These are phyloP conservation scores for Smittia sp. DNA, from an alignment of 2,888 invertebrate genomes.

Conservation along the genomic window DNA sequence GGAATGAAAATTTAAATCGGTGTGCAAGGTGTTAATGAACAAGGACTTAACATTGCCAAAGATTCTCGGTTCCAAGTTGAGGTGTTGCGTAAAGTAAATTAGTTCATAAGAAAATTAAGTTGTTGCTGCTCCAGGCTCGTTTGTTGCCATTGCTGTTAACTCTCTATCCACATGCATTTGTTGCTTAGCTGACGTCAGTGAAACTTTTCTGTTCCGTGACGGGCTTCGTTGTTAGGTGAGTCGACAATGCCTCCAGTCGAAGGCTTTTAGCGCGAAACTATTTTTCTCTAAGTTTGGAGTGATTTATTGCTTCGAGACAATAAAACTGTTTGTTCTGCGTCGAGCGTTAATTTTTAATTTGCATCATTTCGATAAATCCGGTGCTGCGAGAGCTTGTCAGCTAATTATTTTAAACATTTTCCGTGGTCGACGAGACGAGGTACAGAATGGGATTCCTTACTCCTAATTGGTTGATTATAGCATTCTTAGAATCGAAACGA, in stretches of 20 bases:
- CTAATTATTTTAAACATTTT: slow-evolving; percentile 20
- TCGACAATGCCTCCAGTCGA: too few relatives aligned
- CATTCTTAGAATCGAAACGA: slow-evolving; percentile 6
- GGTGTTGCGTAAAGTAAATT: not conserved
- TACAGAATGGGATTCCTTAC: not conserved
- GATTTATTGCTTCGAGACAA: slow-evolving; percentile 13
- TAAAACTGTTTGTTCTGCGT: slow-evolving; percentile 11
- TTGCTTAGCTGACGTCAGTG: too few relatives aligned
- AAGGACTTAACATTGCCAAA: slow-evolving; percentile 20
- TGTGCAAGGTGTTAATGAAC: slow-evolving; percentile 23
- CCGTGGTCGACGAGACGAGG: not conserved
- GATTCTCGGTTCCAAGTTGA: not conserved
- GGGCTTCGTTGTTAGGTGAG: too few relatives aligned
- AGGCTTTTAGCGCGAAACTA: too few relatives aligned
- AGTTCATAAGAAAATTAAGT: not conserved
- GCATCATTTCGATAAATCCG: slow-evolving; percentile 18
- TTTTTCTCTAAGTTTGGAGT: not conserved
- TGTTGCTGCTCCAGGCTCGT: not conserved
- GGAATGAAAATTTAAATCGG: slow-evolving; percentile 13
- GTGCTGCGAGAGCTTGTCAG: slow-evolving; percentile 15
- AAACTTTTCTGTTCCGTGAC: too few relatives aligned
- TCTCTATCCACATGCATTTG: too few relatives aligned
- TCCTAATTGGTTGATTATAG: slow-evolving; percentile 26
- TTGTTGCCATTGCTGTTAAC: too few relatives aligned
- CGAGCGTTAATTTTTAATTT: slow-evolving; percentile 13